These are phyloP conservation scores for Puffinus mauretanicus DNA, from an alignment of 2,113 vertebrate species.

Conservation along the genomic window DNA sequence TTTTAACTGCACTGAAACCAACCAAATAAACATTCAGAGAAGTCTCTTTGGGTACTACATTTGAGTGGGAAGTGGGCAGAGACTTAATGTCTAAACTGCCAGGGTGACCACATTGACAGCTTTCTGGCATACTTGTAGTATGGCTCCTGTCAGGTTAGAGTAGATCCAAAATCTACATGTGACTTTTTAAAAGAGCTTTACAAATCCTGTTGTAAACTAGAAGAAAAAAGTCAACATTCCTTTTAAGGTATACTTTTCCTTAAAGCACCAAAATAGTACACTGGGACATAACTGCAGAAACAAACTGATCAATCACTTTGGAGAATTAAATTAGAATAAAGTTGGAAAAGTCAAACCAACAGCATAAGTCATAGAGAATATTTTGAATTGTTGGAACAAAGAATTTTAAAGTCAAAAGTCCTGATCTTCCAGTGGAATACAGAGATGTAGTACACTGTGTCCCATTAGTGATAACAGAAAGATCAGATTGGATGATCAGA, in stretches of 20 bases:
- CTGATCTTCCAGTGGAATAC: neutral
- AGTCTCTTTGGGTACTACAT: neutral
- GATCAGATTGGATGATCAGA: neutral
- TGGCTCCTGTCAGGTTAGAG: neutral
- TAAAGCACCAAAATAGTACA: neutral
- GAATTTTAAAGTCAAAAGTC: neutral
- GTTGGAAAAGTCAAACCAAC: neutral
- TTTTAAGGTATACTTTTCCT: neutral
- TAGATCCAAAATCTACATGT: neutral
- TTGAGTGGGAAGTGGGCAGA: neutral
- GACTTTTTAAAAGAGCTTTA: neutral
- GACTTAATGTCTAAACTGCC: neutral
- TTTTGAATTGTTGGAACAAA: neutral
- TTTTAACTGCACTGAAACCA: neutral
- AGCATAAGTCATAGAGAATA: neutral
- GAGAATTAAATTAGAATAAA: neutral
- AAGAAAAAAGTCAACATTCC: neutral
- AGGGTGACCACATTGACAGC: neutral
- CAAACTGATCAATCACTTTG: neutral
- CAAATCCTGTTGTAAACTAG: neutral
- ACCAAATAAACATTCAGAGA: neutral
- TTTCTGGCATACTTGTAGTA: neutral
- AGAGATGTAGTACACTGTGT: neutral
- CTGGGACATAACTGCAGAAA: neutral
- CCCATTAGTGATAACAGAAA: neutral